Evolutionary conservation across 2,888 invertebrate species (phyloP), one percentile per base, ranked within the genome.

Genomic region (Prenolepis imparis): DNA sequence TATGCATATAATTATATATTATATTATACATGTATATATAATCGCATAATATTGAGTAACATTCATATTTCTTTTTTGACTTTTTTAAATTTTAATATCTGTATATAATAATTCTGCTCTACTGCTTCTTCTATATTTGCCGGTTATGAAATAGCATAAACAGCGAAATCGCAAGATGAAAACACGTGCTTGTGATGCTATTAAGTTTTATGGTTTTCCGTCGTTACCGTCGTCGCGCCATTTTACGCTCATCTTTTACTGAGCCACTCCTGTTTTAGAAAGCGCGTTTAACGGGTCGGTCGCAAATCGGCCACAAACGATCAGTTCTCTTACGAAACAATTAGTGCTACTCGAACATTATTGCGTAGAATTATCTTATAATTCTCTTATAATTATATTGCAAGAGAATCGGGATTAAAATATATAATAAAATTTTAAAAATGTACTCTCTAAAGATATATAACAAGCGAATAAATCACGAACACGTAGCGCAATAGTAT

Each of bases 181-280:
- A 77, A 68, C 39, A 28, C 59, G 24, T n/a, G 18, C 32, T 44
- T 41, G 36, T 15, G 15, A 59, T 8, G 21, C 57, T 28, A 11
- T 78, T 59, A 70, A 44, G 21, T 68, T 48, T 64, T 59, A 57
- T 21, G 9, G 12, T 11, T 78, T 59, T 41, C 6, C 55, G 9
- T 39, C 41, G 9, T 67, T 66, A 28, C 6, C 41, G 11, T 32
- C 48, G 18, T 28, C 9, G 18, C 15, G 28, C 57, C 36, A 28
- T 52, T 63, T 81, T 70, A 73, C 44, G 24, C 12, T 63, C 18
- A 52, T 59, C 24, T 61, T 81, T 81, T 61, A 73, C 73, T 9
- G 48, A 41, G 18, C 52, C 36, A 63, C 6, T 39, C n/a, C n/a
- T 36, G 11, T 63, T 81, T 78, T 57, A 6, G n/a, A 78, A 68